Base-by-base conservation (phyloP, 2,797 vertebrate species). In the Macroramphosus scolopax region DNA sequence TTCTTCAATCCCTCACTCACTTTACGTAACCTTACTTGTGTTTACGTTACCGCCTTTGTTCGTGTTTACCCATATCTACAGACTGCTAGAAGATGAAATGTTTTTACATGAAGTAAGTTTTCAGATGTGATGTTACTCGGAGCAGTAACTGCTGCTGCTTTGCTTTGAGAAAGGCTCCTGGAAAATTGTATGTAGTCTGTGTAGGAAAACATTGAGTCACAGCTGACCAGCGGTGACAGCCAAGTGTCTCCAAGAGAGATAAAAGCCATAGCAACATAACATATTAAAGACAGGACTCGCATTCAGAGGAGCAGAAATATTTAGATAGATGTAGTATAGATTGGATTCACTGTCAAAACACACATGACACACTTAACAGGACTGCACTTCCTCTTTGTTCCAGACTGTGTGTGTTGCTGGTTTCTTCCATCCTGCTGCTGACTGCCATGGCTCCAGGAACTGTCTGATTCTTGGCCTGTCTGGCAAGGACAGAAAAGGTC, bases 201-300 rank as follows among this genome's bases (percentile, higher is more conserved):
- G 32, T 69, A 72, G 71, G 63, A 65, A 85, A 83, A 72, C 57
- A 75, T 2, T 68, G 72, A 69, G 60, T 79, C 73, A 61, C 65
- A 67, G 55, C 63, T 76, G 58, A 66, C 52, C 73, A 56, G 53
- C 3, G 12, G 60, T 72, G 65, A 66, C 77, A 65, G 75, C 80
- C 59, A 64, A 4, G 31, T 3, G 4, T 71, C 44, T 59, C 64
- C 57, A 66, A 32, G 20, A 51, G 60, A 51, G 39, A 72, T 65
- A 55, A 45, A 51, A 72, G 56, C 67, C 68, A 29, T 70, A 67
- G 71, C 63, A 81, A 85, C 82, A 51, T 35, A 70, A 67, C 47
- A 34, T 50, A 41, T 49, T 78, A 38, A 49, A 53, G 30, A 34
- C 8, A 57, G 46, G 37, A 61, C 9, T 30, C 45, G n/a, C 31